phyloP scores from a whole-genome alignment of 1,140 invertebrate species.

The Rhynchophorus ferrugineus region DNA sequence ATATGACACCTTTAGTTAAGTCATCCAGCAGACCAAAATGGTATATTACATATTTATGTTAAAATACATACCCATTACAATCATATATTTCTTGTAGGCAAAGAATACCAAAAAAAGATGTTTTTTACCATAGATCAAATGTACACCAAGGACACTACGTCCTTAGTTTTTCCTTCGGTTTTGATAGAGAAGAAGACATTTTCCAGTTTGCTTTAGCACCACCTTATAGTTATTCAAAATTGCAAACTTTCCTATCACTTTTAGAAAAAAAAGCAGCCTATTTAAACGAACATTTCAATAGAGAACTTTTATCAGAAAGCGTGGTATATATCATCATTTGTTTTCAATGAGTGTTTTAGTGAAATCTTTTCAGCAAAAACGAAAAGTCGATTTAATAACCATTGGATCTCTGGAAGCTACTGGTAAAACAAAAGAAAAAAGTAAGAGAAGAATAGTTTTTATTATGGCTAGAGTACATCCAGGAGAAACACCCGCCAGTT shows the following conservation, averaged over 20 bases:
- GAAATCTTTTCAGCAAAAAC: slow-evolving; percentile 66
- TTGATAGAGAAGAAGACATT: slow-evolving; percentile 87
- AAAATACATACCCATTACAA: background rate
- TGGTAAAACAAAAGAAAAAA: slow-evolving; percentile 42
- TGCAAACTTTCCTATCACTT: slow-evolving; percentile 75
- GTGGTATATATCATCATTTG: slow-evolving; percentile 51
- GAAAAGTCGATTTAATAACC: slow-evolving; percentile 78
- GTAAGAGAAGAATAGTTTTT: slow-evolving; percentile 61
- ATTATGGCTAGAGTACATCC: slow-evolving; percentile 82
- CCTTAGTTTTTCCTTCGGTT: slow-evolving; percentile 88
- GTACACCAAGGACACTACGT: slow-evolving; percentile 89
- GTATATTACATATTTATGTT: slow-evolving; percentile 47
- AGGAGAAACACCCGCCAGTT: slow-evolving; percentile 88
- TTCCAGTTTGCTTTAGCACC: slow-evolving; percentile 90
- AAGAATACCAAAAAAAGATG: slow-evolving; percentile 71
- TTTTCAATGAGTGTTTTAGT: background rate
- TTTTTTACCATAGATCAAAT: slow-evolving; percentile 89
- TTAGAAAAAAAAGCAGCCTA: slow-evolving; percentile 56
- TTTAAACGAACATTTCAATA: slow-evolving; percentile 45
- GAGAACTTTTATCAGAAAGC: slow-evolving; percentile 61
- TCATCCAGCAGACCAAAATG: slow-evolving; percentile 86
- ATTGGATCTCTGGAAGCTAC: slow-evolving; percentile 52
- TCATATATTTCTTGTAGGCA: slow-evolving; percentile 54
- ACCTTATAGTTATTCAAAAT: slow-evolving; percentile 88
- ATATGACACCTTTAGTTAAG: slow-evolving; percentile 90